A percentile compares a stretch with the other conserved stretches of the same genome.
phyloP scores from a whole-genome alignment of 2,888 invertebrate species.

The Perizoma flavofasciatum region DNA sequence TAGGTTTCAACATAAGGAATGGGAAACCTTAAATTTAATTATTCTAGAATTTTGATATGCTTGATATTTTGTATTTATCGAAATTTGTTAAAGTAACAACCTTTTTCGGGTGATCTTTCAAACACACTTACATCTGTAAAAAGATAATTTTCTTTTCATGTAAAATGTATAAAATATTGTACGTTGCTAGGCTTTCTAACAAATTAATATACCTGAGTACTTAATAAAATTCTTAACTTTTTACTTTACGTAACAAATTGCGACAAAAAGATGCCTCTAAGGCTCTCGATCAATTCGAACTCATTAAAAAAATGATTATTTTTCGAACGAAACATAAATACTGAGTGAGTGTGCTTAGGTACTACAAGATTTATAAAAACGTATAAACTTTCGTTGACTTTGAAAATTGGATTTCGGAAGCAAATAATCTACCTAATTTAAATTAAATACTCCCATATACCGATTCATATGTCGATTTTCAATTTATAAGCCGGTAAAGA shows the following conservation, averaged over 20 bases:
- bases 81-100: conserved; percentile 50
- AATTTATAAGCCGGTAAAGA: conserved; percentile 43
- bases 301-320: conserved; percentile 33
- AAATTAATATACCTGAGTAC: no score
- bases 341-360: conserved; percentile 58
- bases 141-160: no score
- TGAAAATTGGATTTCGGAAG: conserved; percentile 73
- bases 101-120: no score
- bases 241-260: conserved; percentile 30
- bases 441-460: conserved; percentile 39
- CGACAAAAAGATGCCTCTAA: conserved; percentile 45
- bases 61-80: conserved; percentile 75
- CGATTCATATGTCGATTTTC: conserved; percentile 35
- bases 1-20: conserved; percentile 55
- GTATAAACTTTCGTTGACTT: conserved; percentile 81
- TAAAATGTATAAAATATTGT: no score
- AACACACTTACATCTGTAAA: no score
- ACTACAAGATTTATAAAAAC: conserved; percentile 66
- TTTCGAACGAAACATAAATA: conserved; percentile 29
- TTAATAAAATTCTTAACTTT: no score
- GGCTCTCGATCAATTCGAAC: conserved; percentile 41
- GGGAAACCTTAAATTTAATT: conserved; percentile 58
- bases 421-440: conserved; percentile 66
- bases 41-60: conserved; percentile 68
- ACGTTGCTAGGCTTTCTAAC: no score